These are phyloP conservation scores for Diaperis boleti DNA, from an alignment of 2,888 invertebrate species.

Conservation along the genomic window DNA sequence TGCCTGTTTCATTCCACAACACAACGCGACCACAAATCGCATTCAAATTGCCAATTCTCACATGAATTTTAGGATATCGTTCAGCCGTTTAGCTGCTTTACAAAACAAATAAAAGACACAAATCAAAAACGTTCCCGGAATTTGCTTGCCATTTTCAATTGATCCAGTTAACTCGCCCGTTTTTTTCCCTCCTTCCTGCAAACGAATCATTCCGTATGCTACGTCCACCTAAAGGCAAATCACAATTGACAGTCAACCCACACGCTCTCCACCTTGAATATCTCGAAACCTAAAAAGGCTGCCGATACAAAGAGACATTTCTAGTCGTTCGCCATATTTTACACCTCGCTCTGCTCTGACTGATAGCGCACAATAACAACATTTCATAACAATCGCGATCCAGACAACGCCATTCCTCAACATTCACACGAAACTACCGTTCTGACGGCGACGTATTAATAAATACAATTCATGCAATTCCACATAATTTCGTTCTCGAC, in stretches of 20 bases:
- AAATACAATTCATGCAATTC: slow-evolving; percentile 35
- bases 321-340: slow-evolving; percentile 12
- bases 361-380: slow-evolving; percentile 31
- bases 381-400: slow-evolving; percentile 34
- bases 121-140: slow-evolving; percentile 22
- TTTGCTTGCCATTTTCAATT: slow-evolving; percentile 8
- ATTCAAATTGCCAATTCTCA: slow-evolving; percentile 36
- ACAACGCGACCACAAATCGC: slow-evolving; percentile 31
- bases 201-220: neutral
- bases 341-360: slow-evolving; percentile 18
- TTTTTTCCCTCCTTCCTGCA: slow-evolving; percentile 1
- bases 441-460: slow-evolving; percentile 33
- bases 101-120: slow-evolving; percentile 26
- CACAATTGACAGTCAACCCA: slow-evolving; percentile 7
- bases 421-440: slow-evolving; percentile 28
- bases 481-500: slow-evolving; percentile 8
- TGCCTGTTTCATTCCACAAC: slow-evolving; percentile 27
- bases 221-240: slow-evolving; percentile 10
- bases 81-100: slow-evolving; percentile 18
- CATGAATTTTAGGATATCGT: slow-evolving; percentile 28
- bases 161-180: neutral
- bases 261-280: slow-evolving; percentile 5
- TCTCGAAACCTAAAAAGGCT: slow-evolving; percentile 3
- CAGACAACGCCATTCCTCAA: slow-evolving; percentile 34
- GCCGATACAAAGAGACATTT: slow-evolving; percentile 8